Base-by-base conservation (phyloP, 2,113 vertebrate genomes). In the Microtus montanus region DNA sequence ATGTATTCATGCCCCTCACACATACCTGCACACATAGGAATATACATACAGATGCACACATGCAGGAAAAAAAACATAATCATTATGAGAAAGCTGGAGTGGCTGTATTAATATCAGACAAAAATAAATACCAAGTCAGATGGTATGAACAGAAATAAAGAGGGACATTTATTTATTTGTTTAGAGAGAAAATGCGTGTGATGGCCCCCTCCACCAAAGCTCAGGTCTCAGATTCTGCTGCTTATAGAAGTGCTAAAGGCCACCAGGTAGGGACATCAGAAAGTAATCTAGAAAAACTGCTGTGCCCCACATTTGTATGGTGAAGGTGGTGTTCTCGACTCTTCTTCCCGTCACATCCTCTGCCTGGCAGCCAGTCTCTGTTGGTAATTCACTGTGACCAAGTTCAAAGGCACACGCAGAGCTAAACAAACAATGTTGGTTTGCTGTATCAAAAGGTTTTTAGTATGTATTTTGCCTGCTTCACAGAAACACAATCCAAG, bases 401-500 rank as follows among this genome's bases (percentile, higher is more conserved):
- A 95, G 38, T 96, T 87, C 24, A 74, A 9, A 74, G 71, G 6
- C 35, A 13, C 58, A 86, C 66, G 26, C 7, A 74, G 64, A 66
- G 10, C 52, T 54, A 74, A 66, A n/a, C 5, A 30, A 85, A 33
- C 7, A 41, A 28, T 2, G 19, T 58, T 80, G 19, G 38, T 94
- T 96, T 96, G 71, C 28, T 86, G 58, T 82, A 52, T 58, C 44
- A 54, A 52, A 88, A 44, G 93, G 77, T 35, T 86, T 91, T 64
- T 85, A 68, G 63, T 78, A 61, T 73, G 47, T 80, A 61, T 87
- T 96, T 84, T 93, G 77, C 52, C 75, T 89, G 52, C 15, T 94
- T 95, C 52, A 68, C n/a, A 93, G 92, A 96, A 94, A 86, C 44
- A 73, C 14, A 94, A 35, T 68, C 66, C 41, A 52, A 82, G 61